These are phyloP conservation scores for Alligator mississippiensis DNA, from an alignment of 2,113 vertebrate species.

Conservation along the genomic window DNA sequence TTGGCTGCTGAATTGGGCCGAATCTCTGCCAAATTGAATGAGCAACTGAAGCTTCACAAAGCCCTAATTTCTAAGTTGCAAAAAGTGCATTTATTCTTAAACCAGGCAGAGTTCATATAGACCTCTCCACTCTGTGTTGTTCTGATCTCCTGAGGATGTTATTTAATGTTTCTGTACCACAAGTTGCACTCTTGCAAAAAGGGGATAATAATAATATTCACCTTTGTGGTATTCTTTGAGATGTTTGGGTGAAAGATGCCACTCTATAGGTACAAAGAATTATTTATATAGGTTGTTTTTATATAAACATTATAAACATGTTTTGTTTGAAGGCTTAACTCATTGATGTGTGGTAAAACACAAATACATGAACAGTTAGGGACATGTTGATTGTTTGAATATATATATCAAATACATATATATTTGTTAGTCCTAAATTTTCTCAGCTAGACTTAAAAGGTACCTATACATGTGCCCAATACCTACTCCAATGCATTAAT, in stretches of 20 bases:
- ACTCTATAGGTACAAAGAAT: not conserved
- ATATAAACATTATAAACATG: conserved; percentile 10
- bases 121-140: not conserved
- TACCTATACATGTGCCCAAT: too few relatives aligned
- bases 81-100: not conserved
- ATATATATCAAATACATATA: not conserved
- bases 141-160: not conserved
- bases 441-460: conserved; percentile 1
- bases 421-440: not conserved
- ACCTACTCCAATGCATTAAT: too few relatives aligned
- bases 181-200: not conserved
- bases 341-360: not conserved
- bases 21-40: not conserved
- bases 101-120: not conserved
- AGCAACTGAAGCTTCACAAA: too few relatives aligned
- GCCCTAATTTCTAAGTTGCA: not conserved
- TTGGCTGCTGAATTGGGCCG: not conserved
- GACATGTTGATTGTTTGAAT: conserved; percentile 11
- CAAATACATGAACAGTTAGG: not conserved
- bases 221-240: not conserved
- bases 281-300: not conserved
- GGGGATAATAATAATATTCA: not conserved
- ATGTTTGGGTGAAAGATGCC: not conserved
- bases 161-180: not conserved
- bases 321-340: conserved; percentile 11